Conservation (phyloP, 2,113 vertebrate genomes). For the Hipposideros armiger region DNA sequence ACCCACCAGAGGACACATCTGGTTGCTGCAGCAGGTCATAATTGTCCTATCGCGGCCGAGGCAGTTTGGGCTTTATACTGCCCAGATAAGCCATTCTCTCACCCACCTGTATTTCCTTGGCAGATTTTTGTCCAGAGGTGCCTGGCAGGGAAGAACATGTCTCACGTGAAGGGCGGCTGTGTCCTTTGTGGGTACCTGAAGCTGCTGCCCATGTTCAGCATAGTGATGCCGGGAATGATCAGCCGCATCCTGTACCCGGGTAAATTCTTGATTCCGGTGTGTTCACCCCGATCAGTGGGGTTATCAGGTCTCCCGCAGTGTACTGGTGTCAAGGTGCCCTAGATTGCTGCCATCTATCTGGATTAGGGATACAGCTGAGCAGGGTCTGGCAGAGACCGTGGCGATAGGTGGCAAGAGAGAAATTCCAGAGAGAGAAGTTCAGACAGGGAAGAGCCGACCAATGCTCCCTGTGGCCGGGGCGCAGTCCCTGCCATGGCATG, state of each 20-base stretch:
- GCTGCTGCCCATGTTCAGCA: constrained; percentile 67
- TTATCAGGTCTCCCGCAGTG: neutral
- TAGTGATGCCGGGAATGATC: constrained; percentile 62
- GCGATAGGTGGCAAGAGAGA: neutral
- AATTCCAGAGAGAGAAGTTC: neutral
- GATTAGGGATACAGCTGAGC: neutral
- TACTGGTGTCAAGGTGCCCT: neutral
- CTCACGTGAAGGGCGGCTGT: neutral
- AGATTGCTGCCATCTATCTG: too few species aligned
- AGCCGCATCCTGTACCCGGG: constrained; percentile 58
- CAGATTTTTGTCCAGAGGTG: constrained; percentile 63
- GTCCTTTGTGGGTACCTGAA: constrained; percentile 61
- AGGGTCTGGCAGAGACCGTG: neutral
- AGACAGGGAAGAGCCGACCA: neutral
- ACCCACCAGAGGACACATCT: neutral
- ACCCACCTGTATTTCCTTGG: neutral
- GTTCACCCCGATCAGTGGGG: neutral
- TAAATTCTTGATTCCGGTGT: neutral
- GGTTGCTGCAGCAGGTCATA: neutral
- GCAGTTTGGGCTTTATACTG: neutral
- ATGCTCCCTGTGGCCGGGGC: too few species aligned
- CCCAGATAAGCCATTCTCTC: neutral
- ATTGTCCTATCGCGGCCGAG: neutral
- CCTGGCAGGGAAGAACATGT: constrained; percentile 52
- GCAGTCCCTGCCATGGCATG: neutral